These are phyloP conservation scores for Acleris literana DNA, from an alignment of 2,888 invertebrate species.

Conservation along the genomic window DNA sequence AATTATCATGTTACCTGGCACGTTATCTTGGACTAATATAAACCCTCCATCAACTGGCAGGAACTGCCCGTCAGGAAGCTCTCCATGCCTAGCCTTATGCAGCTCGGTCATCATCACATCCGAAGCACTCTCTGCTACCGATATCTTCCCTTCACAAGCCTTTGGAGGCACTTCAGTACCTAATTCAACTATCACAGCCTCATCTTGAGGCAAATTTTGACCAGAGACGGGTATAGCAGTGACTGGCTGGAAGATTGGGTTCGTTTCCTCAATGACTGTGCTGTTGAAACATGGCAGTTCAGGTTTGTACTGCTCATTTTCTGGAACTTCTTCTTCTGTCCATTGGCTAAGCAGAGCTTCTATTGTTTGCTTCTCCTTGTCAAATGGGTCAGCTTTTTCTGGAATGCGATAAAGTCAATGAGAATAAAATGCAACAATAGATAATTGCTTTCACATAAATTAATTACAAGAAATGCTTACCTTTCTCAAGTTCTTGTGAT, in stretches of 20 bases:
- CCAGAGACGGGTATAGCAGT: constrained; percentile 61
- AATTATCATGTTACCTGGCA: constrained; percentile 48
- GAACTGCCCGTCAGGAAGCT: constrained; percentile 58
- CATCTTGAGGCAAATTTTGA: constrained; percentile 52
- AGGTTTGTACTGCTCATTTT: constrained; percentile 53
- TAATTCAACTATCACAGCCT: constrained; percentile 63
- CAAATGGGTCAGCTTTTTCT: constrained; percentile 75
- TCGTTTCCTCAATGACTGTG: constrained; percentile 71
- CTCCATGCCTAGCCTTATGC: constrained; percentile 56
- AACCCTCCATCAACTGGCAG: constrained; percentile 75
- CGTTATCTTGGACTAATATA: constrained; percentile 64
- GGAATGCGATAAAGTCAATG: constrained; percentile 32
- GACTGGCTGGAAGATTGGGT: constrained; percentile 66
- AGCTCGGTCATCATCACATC: constrained; percentile 66
- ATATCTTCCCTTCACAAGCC: not conserved
- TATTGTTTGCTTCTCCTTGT: constrained; percentile 72
- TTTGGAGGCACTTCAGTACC: constrained; percentile 43
- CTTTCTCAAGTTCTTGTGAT: constrained; percentile 64
- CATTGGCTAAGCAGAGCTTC: constrained; percentile 76
- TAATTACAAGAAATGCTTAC: constrained; percentile 52
- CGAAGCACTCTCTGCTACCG: constrained; percentile 17
- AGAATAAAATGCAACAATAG: not conserved
- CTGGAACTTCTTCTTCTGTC: constrained; percentile 75
- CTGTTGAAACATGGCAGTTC: constrained; percentile 71
- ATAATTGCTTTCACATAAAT: not conserved